Evolutionary conservation across 2,113 vertebrate genomes (phyloP).

Genomic region (Gyps fulvus): DNA sequence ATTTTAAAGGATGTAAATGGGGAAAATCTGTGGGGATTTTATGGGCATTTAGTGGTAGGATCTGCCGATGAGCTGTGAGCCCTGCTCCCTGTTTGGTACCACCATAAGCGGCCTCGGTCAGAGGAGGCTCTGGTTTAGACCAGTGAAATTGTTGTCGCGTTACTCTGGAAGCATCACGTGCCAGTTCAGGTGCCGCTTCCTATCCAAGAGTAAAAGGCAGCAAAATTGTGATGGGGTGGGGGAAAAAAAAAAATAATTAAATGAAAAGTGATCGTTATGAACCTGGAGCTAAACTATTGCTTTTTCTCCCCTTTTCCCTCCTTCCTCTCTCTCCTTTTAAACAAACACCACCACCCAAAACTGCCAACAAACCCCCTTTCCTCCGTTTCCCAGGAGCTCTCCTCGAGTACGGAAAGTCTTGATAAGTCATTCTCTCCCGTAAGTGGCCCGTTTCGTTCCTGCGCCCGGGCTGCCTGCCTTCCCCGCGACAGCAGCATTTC

Average conservation of each 20-base stretch:
- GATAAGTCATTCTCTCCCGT: conserved; percentile 83
- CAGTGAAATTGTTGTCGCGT: accelerated
- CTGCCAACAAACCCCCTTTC: background rate
- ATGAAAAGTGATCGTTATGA: background rate
- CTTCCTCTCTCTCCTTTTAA: conserved; percentile 27
- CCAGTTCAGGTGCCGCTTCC: background rate
- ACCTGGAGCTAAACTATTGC: conserved; percentile 70
- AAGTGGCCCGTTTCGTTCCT: conserved; percentile 76
- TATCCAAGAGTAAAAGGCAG: background rate
- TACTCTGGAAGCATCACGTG: background rate
- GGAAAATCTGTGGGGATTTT: background rate
- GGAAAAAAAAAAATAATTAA: background rate
- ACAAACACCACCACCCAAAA: background rate
- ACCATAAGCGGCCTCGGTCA: background rate
- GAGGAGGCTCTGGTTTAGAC: too few species aligned
- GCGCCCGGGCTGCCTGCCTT: conserved; percentile 67
- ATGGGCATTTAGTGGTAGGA: accelerated
- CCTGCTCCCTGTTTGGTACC: background rate
- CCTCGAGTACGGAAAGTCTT: conserved; percentile 88
- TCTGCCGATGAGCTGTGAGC: background rate
- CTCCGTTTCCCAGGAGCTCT: conserved; percentile 84
- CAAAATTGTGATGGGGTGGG: background rate
- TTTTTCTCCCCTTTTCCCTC: conserved; percentile 69
- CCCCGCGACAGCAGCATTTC: conserved; percentile 70
- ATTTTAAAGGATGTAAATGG: background rate